These are phyloP conservation scores for Suncus etruscus DNA, from an alignment of 2,113 vertebrate species.

Conservation along the genomic window DNA sequence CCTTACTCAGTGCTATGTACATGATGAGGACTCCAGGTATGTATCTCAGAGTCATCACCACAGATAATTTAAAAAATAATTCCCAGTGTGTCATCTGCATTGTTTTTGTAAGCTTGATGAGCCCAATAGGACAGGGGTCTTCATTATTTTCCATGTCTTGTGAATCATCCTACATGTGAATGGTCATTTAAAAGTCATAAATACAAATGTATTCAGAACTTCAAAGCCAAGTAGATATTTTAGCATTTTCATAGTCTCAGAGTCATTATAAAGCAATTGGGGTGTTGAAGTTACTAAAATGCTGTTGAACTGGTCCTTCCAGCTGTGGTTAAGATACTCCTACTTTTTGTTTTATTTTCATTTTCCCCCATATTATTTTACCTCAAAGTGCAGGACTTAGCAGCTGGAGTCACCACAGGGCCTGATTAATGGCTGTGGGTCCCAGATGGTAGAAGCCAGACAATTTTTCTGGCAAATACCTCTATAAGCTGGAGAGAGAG, in stretches of 20 bases:
- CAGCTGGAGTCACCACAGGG: slow-evolving; percentile 56
- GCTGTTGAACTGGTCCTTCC: slow-evolving; percentile 3
- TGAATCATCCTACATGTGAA: neutral
- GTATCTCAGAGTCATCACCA: neutral
- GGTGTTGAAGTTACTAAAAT: slow-evolving; percentile 5
- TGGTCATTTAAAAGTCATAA: slow-evolving; percentile 31
- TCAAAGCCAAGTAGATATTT: neutral
- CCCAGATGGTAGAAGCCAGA: slow-evolving; percentile 78
- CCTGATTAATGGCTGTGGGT: slow-evolving; percentile 71
- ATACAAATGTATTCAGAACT: neutral
- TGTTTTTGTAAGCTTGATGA: neutral
- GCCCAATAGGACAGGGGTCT: neutral
- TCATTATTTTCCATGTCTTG: slow-evolving; percentile 30
- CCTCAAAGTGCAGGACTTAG: slow-evolving; percentile 58
- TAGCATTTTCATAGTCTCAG: slow-evolving; percentile 7
- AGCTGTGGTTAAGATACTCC: slow-evolving; percentile 37
- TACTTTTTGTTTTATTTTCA: slow-evolving; percentile 33
- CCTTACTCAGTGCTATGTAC: neutral
- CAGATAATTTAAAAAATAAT: slow-evolving; percentile 23
- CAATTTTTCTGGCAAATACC: slow-evolving; percentile 78
- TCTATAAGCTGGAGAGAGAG: slow-evolving; percentile 33
- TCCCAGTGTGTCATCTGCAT: neutral
- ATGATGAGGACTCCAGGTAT: neutral
- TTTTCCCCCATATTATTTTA: slow-evolving; percentile 45
- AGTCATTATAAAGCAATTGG: slow-evolving; percentile 17